phyloP scores from a whole-genome alignment of 2,888 invertebrate genomes.

The Balanococcus diminutus region DNA sequence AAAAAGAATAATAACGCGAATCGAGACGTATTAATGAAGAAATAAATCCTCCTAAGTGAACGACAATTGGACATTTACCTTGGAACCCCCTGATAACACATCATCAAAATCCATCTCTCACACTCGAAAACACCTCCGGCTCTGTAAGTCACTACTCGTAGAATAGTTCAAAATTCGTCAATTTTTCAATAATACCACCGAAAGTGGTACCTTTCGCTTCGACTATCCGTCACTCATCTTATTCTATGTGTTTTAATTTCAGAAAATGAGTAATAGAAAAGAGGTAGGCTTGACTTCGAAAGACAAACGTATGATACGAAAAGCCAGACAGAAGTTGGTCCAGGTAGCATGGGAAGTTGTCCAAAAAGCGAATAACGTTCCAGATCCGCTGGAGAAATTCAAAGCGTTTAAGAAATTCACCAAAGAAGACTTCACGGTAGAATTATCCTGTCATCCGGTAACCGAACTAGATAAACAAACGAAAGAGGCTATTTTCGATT shows the following conservation, averaged over 20 bases:
- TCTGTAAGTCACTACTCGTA: background rate
- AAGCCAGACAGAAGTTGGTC: slow-evolving; percentile 45
- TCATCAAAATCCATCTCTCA: background rate
- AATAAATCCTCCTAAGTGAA: background rate
- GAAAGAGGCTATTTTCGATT: slow-evolving; percentile 74
- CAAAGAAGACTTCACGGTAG: background rate
- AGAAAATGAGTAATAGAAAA: slow-evolving; percentile 46
- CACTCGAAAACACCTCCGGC: background rate
- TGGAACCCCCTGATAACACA: background rate
- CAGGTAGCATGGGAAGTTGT: slow-evolving; percentile 44
- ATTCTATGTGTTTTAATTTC: background rate
- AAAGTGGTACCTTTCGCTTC: background rate
- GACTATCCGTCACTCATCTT: background rate
- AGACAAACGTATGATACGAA: slow-evolving; percentile 50
- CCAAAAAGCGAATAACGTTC: slow-evolving; percentile 40
- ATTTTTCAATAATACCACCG: background rate
- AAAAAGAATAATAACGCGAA: background rate
- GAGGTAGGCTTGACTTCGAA: slow-evolving; percentile 39
- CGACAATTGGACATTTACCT: background rate
- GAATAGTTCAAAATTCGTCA: background rate
- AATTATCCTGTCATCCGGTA: slow-evolving; percentile 13
- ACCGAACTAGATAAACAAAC: slow-evolving; percentile 47
- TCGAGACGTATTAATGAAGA: background rate
- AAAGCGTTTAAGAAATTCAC: slow-evolving; percentile 45
- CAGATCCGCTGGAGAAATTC: slow-evolving; percentile 44